These are phyloP conservation scores for Nephrotoma flavescens DNA, from an alignment of 2,888 invertebrate genomes.

Conservation along the genomic window DNA sequence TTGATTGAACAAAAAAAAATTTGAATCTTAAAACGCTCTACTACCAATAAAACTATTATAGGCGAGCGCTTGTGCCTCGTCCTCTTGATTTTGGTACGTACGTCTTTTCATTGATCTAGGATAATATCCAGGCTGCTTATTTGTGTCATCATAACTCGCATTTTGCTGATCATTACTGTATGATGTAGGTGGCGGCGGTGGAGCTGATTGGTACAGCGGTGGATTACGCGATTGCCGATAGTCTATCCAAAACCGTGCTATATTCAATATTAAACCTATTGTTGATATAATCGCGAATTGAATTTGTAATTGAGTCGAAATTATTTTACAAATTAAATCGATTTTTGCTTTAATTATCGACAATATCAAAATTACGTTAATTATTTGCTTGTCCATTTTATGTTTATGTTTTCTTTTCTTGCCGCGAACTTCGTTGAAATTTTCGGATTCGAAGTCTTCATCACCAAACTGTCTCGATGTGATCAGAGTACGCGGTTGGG, in stretches of 20 bases:
- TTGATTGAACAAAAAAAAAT: neutral
- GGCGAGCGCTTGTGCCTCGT: neutral
- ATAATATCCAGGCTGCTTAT: neutral
- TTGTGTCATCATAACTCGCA: neutral
- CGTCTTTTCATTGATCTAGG: neutral
- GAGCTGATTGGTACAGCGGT: neutral
- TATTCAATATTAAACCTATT: conserved; percentile 51
- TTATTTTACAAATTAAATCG: conserved; percentile 50
- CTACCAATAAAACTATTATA: neutral
- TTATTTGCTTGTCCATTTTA: neutral
- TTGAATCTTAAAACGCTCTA: neutral
- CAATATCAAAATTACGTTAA: neutral
- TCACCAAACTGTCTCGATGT: neutral
- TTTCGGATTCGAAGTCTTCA: neutral
- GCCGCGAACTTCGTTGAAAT: neutral
- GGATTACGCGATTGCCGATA: conserved; percentile 3
- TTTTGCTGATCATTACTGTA: neutral
- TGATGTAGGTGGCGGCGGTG: neutral
- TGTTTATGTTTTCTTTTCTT: neutral
- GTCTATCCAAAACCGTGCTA: conserved; percentile 59
- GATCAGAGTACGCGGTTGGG: neutral
- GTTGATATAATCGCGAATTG: conserved; percentile 64
- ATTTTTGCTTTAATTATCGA: conserved; percentile 52
- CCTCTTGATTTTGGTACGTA: neutral
- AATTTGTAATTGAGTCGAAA: conserved; percentile 58